Percentiles rank a stretch among this genome's conserved stretches.
phyloP scores from a whole-genome alignment of 2,888 invertebrate genomes.

The Pasiphila rectangulata region DNA sequence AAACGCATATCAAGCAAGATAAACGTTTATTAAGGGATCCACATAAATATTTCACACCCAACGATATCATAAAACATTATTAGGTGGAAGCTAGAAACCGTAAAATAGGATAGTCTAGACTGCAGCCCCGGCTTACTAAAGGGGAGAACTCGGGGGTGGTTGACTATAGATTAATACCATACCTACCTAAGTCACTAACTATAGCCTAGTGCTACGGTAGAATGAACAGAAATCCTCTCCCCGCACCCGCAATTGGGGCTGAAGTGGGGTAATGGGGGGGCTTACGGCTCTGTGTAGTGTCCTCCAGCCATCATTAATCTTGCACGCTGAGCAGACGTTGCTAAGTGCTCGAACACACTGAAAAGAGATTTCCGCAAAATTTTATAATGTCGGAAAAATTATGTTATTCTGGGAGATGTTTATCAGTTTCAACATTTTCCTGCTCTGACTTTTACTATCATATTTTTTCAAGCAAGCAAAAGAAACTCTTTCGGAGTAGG shows the following conservation, averaged over 20 bases:
- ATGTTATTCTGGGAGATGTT: constrained; percentile 13
- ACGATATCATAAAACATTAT: no score
- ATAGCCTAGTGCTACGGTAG: constrained; percentile 20
- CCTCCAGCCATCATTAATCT: constrained; percentile 73
- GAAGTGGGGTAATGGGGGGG: background rate
- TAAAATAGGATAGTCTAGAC: constrained; percentile 6
- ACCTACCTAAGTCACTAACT: constrained; percentile 25
- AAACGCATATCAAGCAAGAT: no score
- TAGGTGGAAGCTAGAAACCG: no score
- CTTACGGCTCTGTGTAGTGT: constrained; percentile 45
- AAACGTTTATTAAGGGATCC: no score
- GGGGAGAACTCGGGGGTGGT: constrained; percentile 9
- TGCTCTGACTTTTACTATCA: background rate
- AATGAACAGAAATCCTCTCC: constrained; percentile 44
- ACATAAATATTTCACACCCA: background rate
- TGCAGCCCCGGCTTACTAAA: constrained; percentile 1
- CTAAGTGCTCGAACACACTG: constrained; percentile 31
- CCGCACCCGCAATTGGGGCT: constrained; percentile 33
- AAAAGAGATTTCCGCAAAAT: constrained; percentile 25
- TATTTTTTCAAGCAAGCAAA: no score
- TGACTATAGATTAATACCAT: constrained; percentile 7
- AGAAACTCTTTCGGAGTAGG: no score
- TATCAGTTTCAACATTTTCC: background rate
- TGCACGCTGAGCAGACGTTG: constrained; percentile 63
- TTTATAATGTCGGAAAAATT: constrained; percentile 19